Conservation (phyloP, 2,797 vertebrate genomes). For the Poecile montanus region DNA sequence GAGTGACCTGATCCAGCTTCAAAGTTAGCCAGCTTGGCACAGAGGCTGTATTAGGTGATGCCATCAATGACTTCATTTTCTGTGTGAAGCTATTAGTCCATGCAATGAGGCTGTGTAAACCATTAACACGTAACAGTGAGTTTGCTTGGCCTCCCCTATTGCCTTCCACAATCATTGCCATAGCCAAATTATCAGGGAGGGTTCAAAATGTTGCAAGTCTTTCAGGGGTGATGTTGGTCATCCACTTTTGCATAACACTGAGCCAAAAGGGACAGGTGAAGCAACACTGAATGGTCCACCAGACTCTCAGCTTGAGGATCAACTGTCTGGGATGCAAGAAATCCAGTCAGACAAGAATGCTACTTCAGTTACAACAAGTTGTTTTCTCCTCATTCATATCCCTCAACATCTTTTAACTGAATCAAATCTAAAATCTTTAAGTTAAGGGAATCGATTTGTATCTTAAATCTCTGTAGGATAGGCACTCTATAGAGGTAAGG, state of each 20-base stretch:
- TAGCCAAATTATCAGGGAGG: background rate
- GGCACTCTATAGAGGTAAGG: background rate
- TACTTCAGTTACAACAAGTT: background rate
- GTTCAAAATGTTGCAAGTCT: background rate
- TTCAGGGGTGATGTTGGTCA: background rate
- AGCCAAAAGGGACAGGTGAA: background rate
- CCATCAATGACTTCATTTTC: background rate
- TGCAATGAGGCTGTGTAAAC: background rate
- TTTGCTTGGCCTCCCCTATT: background rate
- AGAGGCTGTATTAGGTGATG: background rate
- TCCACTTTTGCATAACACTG: background rate
- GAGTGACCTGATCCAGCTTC: background rate
- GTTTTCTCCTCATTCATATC: background rate
- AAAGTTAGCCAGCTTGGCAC: background rate
- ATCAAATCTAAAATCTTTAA: background rate
- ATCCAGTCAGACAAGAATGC: background rate
- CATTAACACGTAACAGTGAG: background rate
- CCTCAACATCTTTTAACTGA: background rate
- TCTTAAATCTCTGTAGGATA: background rate
- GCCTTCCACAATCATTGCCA: background rate
- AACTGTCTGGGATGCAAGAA: background rate
- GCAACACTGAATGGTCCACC: background rate
- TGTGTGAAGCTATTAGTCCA: background rate
- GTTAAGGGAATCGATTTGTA: background rate
- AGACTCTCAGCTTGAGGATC: background rate